These are phyloP conservation scores for Achatina immaculata DNA, from an alignment of 1,140 invertebrate genomes.

Conservation along the genomic window DNA sequence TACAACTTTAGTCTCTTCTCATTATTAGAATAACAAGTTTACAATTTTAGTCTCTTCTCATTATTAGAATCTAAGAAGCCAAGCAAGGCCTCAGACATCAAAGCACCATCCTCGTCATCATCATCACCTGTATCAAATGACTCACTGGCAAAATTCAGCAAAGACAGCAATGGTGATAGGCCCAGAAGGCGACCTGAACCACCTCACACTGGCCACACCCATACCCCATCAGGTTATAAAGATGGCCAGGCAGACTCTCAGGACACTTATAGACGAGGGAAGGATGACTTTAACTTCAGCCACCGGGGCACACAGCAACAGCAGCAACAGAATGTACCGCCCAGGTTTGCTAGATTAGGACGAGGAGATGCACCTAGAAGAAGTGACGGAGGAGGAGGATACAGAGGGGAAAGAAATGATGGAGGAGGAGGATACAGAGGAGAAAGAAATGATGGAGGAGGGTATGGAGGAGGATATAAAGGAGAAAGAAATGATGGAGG, in stretches of 20 bases:
- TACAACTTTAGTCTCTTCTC: too few relatives aligned
- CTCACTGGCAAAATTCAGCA: not conserved
- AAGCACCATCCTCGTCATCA: not conserved
- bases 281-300: not conserved
- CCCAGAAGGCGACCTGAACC: not conserved
- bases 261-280: not conserved
- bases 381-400: not conserved
- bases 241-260: not conserved
- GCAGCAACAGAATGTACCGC: constrained; percentile 5
- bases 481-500: not conserved
- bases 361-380: not conserved
- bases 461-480: not conserved
- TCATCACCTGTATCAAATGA: not conserved
- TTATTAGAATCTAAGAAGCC: not conserved
- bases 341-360: constrained; percentile 24
- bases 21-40: too few relatives aligned
- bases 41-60: not conserved
- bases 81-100: not conserved
- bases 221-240: not conserved
- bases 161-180: not conserved
- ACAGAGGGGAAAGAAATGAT: not conserved
- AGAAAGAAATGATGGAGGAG: not conserved
- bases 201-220: not conserved
- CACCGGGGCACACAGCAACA: not conserved
- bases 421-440: not conserved